Conservation (phyloP, 2,888 invertebrate species). For the Athalia circularis region DNA sequence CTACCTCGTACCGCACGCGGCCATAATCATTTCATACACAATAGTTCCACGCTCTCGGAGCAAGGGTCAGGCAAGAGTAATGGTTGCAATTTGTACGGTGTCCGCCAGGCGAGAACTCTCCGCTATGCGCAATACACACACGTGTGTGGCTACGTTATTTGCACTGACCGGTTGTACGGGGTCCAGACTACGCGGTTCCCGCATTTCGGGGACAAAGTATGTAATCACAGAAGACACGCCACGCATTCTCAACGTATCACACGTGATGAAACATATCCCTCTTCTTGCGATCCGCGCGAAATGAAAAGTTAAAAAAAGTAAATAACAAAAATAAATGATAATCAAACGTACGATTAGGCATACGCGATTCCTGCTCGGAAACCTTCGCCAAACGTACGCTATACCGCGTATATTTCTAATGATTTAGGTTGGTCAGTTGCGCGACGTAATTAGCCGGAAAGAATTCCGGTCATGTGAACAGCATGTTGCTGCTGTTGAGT, state of each 20-base stretch:
- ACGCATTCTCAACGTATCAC: constrained; percentile 24
- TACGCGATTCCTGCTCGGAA: too few species aligned
- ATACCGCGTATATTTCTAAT: constrained; percentile 50
- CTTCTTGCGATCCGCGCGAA: background rate
- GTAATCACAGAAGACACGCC: constrained; percentile 35
- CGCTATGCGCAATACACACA: constrained; percentile 63
- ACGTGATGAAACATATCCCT: background rate
- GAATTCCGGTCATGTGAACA: constrained; percentile 67
- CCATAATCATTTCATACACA: constrained; percentile 72
- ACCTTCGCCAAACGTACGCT: background rate
- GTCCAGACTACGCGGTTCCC: background rate
- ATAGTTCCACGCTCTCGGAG: constrained; percentile 62
- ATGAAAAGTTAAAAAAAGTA: background rate
- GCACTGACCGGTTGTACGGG: too few species aligned
- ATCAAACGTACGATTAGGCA: too few species aligned
- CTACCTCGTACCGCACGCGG: constrained; percentile 67
- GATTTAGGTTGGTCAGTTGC: constrained; percentile 62
- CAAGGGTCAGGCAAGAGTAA: constrained; percentile 67
- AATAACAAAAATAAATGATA: constrained; percentile 30
- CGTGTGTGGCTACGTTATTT: background rate
- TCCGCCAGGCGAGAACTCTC: constrained; percentile 61
- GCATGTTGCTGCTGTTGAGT: constrained; percentile 63
- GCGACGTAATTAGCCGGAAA: constrained; percentile 68
- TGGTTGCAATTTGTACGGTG: constrained; percentile 70
- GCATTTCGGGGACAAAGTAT: constrained; percentile 46